Evolutionary conservation across 1,140 invertebrate species (phyloP).

Genomic region (Wiebesia pumilae): DNA sequence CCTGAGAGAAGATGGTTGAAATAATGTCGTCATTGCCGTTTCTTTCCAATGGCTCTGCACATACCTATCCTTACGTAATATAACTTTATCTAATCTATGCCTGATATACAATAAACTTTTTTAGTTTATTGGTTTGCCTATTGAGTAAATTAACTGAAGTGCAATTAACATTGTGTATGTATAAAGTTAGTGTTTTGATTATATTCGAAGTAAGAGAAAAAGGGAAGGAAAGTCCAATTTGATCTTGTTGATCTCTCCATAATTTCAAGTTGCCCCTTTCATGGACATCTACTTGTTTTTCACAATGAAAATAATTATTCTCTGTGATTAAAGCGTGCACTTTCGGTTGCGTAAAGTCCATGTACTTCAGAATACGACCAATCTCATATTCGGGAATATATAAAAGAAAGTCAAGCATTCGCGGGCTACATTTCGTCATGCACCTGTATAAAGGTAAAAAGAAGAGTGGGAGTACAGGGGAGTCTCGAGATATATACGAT

Average conservation of each 20-base stretch:
- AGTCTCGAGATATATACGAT: neutral
- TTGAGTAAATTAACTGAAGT: conserved; percentile 1
- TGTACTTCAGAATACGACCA: conserved; percentile 20
- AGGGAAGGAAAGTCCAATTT: neutral
- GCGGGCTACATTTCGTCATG: neutral
- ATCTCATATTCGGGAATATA: conserved; percentile 11
- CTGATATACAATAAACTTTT: neutral
- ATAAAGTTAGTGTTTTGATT: conserved; percentile 32
- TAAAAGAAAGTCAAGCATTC: conserved; percentile 40
- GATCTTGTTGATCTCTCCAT: neutral
- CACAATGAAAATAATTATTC: conserved; percentile 6
- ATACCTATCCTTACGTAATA: conserved; percentile 4
- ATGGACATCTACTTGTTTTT: neutral
- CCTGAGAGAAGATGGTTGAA: neutral
- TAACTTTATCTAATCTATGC: neutral
- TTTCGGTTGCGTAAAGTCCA: neutral
- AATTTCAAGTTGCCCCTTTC: neutral
- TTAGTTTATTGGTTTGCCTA: neutral
- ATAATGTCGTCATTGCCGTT: neutral
- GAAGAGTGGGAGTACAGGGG: neutral
- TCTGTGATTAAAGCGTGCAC: neutral
- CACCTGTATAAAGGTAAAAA: neutral
- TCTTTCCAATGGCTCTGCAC: neutral
- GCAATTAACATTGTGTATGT: neutral
- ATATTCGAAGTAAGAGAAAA: neutral